Evolutionary conservation across 2,888 invertebrate genomes (phyloP), one percentile per base, ranked within the genome.

Genomic region (Meteorus cinctellus): DNA sequence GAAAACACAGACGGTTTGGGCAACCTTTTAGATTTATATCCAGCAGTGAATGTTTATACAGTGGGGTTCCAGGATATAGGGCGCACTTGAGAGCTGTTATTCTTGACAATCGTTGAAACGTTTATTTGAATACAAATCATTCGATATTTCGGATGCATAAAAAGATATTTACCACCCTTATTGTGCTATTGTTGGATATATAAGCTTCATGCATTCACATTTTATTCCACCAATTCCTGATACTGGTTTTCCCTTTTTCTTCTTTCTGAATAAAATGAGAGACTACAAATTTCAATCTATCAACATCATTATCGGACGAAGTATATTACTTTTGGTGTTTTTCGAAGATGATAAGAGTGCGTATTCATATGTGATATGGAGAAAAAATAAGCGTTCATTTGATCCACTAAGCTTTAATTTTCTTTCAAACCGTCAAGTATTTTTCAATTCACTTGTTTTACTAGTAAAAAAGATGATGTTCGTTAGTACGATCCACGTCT

Each of bases 1-100:
- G 27, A 72, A 68, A 77, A 81, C 78, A 82, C 81, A 85, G 85
- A 87, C 85, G 85, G 86, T 87, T 86, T 84, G 84, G 85, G 84
- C 84, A 87, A 87, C 86, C 85, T 87, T 34, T 86, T 82, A 85
- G 87, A 87, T 87, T 87, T 86, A 86, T 85, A 85, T 84, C 85
- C 84, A 81, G 81, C 84, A 85, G 82, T 84, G 84, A 34, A 45
- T 69, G 69, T 65, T 74, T 78, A 19, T 62, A 16, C 59, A 70
- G 14, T 24, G n/a, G 70, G 70, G 65, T n/a, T 19, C 55, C 55
- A 12, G 62, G 31, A 62, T 34, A 34, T 62, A 41, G 24, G 19
- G 24, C 65, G 41, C 6, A 41, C 36, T 65, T 65, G 8, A 34
- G 65, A 1, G 41, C 2, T 41, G 41, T 65, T 24, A 24, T 34